Evolutionary conservation across 2,797 vertebrate species (phyloP).

Genomic region (Sebastes iracundus): DNA sequence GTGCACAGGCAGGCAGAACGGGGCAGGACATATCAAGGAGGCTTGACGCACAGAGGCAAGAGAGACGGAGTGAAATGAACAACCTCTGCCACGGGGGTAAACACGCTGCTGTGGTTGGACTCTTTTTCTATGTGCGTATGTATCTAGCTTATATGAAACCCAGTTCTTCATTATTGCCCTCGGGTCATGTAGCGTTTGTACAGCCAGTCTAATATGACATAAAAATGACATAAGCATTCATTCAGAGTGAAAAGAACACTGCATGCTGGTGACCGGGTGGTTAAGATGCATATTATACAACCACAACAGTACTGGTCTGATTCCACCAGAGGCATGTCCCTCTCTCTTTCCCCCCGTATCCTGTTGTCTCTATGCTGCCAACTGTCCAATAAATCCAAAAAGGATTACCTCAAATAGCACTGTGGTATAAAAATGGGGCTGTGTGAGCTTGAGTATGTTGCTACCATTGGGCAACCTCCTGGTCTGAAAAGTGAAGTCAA

Average conservation of each 20-base stretch:
- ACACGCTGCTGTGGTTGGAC: slow-evolving; percentile 41
- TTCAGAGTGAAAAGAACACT: background rate
- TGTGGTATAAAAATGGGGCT: background rate
- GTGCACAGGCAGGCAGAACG: slow-evolving; percentile 44
- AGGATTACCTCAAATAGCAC: background rate
- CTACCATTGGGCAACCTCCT: too few species aligned
- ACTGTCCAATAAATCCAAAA: background rate
- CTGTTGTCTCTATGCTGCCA: background rate
- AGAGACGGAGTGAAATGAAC: slow-evolving; percentile 25
- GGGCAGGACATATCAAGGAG: slow-evolving; percentile 59
- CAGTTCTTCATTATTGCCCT: background rate
- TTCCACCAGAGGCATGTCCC: background rate
- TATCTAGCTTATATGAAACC: background rate
- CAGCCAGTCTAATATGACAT: background rate
- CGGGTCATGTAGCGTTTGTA: background rate
- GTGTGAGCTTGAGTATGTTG: background rate
- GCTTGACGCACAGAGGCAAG: slow-evolving; percentile 38
- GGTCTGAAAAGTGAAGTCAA: too few species aligned
- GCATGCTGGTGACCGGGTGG: background rate
- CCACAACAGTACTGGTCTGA: background rate
- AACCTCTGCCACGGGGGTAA: slow-evolving; percentile 63
- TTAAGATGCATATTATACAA: background rate
- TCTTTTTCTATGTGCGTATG: background rate
- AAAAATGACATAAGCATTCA: background rate
- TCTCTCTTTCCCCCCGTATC: background rate